These are phyloP conservation scores for Gymnoscelis rufifasciata DNA, from an alignment of 2,888 invertebrate species.

Conservation along the genomic window DNA sequence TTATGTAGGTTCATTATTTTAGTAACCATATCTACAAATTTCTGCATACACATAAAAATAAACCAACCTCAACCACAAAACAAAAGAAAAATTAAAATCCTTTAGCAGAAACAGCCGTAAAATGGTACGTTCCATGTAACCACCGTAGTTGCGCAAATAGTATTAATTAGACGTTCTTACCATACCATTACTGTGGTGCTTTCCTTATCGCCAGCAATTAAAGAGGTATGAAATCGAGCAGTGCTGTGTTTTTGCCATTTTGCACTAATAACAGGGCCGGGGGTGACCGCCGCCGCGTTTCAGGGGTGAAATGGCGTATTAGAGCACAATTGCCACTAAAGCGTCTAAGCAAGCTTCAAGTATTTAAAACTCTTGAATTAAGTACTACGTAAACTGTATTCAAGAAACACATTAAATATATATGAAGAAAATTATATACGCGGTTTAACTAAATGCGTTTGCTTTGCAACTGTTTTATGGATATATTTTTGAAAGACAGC, in stretches of 20 bases:
- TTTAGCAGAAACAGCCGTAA: neutral
- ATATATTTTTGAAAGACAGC: no score
- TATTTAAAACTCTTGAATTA: no score
- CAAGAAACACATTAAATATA: no score
- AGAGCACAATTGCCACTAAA: conserved; percentile 6
- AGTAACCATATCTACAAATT: no score
- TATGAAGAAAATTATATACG: no score
- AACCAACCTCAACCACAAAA: neutral
- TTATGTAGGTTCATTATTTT: no score
- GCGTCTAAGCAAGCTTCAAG: neutral
- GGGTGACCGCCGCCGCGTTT: conserved; percentile 54
- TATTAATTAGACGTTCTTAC: conserved; percentile 68
- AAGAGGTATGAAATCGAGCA: conserved; percentile 68
- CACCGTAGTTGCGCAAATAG: conserved; percentile 56
- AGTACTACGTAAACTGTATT: no score
- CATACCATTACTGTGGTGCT: conserved; percentile 62
- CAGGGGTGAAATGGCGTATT: conserved; percentile 34
- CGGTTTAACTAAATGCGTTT: no score
- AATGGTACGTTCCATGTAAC: conserved; percentile 31
- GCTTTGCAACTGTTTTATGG: no score
- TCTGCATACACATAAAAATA: neutral
- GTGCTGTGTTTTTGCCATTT: conserved; percentile 65
- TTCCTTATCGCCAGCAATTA: conserved; percentile 75
- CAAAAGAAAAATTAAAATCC: conserved; percentile 3
- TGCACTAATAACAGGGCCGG: conserved; percentile 67